Base-by-base conservation (phyloP, 2,888 invertebrate species). In the Tetranychus truncatus region DNA sequence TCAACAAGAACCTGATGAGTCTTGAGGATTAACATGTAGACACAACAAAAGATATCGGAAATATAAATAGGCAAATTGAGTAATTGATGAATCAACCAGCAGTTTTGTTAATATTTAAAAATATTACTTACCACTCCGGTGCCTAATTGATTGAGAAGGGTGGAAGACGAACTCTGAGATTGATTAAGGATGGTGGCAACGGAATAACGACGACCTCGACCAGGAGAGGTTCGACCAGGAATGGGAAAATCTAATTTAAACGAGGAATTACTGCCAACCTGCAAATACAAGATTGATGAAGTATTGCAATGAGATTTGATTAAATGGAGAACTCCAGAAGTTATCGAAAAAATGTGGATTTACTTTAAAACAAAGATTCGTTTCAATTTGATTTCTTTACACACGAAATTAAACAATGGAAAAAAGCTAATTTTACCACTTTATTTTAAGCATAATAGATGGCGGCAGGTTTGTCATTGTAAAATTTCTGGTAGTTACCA, bases 71-170 rank as follows among this genome's bases (percentile, higher is more conserved):
- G 20, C 66, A 18, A 66, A 66, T 66, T 20, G 20, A 20, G 1
- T 18, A 66, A 20, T 1, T 20, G 1, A 2, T 20, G 66, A 65
- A 65, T 3, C 15, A n/a, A 65, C n/a, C n/a, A 66, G 6, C 15
- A 66, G 20, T 66, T 18, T 1, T 20, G 20, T 18, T 66, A 0
- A 66, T 20, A 66, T 15, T 34, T 34, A 34, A 11, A 66, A 9
- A 24, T 24, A 20, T 1, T n/a, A 69, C 69, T 24, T 21, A 69
- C 69, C 21, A 69, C 20, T 24, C 69, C 69, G 34, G 72, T 72
- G 4, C 73, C 73, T 66, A 73, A 65, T 73, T 73, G 73, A 73
- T 73, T 73, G 18, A 73, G 66, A 20, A 73, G 11, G 11, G 55
- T 73, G 55, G 73, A 73, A 65, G 73, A 73, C 21, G 73, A 65